phyloP scores from a whole-genome alignment of 1,140 invertebrate genomes.

The Matsumurasca onukii region DNA sequence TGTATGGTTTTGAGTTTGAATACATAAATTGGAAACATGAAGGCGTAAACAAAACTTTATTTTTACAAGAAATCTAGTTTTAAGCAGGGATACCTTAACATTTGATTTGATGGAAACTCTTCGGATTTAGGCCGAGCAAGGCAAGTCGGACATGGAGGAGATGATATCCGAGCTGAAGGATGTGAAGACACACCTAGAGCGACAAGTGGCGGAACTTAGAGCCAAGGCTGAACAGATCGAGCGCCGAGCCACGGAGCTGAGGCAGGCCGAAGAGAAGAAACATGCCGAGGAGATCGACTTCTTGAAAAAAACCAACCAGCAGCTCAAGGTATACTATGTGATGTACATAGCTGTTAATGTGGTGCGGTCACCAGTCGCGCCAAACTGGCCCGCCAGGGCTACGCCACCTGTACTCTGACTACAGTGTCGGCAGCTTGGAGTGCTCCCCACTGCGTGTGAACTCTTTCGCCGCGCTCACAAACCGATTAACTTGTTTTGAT shows the following conservation, averaged over 20 bases:
- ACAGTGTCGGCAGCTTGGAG: not conserved
- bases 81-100: too few relatives aligned
- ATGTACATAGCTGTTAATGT: slow-evolving; percentile 10
- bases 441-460: not conserved
- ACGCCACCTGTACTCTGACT: not conserved
- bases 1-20: too few relatives aligned
- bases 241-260: slow-evolving; percentile 77
- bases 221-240: slow-evolving; percentile 80
- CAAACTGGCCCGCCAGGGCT: too few relatives aligned
- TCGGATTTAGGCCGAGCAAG: slow-evolving; percentile 60
- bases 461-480: too few relatives aligned
- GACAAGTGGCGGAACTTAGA: slow-evolving; percentile 77
- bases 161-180: slow-evolving; percentile 60
- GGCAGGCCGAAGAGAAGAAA: slow-evolving; percentile 85
- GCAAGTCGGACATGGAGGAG: slow-evolving; percentile 68
- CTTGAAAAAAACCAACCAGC: slow-evolving; percentile 90
- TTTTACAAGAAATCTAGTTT: too few relatives aligned
- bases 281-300: slow-evolving; percentile 89
- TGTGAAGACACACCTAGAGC: slow-evolving; percentile 74
- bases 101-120: too few relatives aligned
- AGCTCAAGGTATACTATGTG: slow-evolving; percentile 71
- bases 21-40: too few relatives aligned
- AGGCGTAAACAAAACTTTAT: too few relatives aligned
- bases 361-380: too few relatives aligned
- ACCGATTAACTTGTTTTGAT: too few relatives aligned